Evolutionary conservation across 2,113 vertebrate genomes (phyloP), one percentile per base, ranked within the genome.

Genomic region (Fregetta grallaria): DNA sequence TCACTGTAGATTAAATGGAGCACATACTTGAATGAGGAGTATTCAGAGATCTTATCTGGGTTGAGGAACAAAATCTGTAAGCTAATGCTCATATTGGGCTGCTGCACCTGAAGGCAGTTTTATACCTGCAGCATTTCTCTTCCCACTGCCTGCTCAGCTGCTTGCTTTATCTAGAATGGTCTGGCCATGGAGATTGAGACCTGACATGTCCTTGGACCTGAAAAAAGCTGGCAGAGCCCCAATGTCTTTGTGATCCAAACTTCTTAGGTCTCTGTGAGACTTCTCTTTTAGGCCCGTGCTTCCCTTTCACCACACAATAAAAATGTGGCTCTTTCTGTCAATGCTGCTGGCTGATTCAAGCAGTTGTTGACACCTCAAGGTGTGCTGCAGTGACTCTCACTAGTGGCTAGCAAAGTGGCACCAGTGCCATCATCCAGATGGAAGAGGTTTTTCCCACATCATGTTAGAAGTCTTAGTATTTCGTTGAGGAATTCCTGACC

Each of bases 31-130:
- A n/a, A 20, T 49, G 47, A 81, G 53, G 58, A 44, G 5, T 40
- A 21, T 62, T 79, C 47, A 70, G 65, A 76, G 27, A 36, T 23
- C 8, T 70, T 58, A 7, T 30, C 26, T 80, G 68, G 27, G 34
- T 22, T 63, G 53, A 72, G 58, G 44, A 61, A 8, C 8, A 36
- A 32, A 15, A 26, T 0, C 0, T 30, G 26, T 68, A 26, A 70
- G 62, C 4, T 65, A 17, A 25, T 26, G 67, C 55, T 68, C 7
- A 3, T 44, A 3, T 44, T 72, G 25, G 21, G 12, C 32, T 34
- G 34, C 45, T 53, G 56, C 16, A 52, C 32, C 21, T 42, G 21
- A 30, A 47, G 47, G 72, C 18, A 32, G 44, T 16, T 88, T 49
- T 70, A 20, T 7, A 8, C 18, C 42, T 79, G 52, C 38, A 65